Evolutionary conservation across 2,113 vertebrate species (phyloP), one percentile per base, ranked within the genome.

Genomic region (Ginglymostoma cirratum): DNA sequence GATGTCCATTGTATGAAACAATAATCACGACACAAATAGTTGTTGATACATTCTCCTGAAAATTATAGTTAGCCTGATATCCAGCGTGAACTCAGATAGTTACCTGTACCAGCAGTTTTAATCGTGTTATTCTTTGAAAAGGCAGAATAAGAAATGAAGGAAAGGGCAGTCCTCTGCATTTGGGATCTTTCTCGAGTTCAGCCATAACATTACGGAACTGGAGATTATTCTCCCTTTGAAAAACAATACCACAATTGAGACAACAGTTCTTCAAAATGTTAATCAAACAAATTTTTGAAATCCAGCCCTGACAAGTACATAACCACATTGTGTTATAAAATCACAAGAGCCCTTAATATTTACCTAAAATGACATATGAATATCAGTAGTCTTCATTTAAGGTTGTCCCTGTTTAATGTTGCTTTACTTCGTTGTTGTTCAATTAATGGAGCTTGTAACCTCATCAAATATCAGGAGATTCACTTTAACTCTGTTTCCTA

Each of bases 131-230:
- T 97, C 99, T 98, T 97, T 99, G 99, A 97, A 99, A 99, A 0
- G 99, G 99, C 96, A 99, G 98, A 96, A 99, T 99, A 96, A 99
- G 98, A 97, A 99, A 99, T 17, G 99, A 99, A 14, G 98, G 99
- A 96, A 99, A 99, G 19, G 99, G 98, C 70, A 99, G 97, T 78
- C 99, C 99, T 96, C 98, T 97, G 96, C 99, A 99, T 96, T 98
- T 97, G 42, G 99, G 97, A 96, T 99, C 98, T 27, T 98, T 98
- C 97, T 99, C 99, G 97, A 99, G 97, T 96, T 97, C 92, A 1
- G 98, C 96, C 96, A 99, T 98, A 96, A 98, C 96, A 65, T 99
- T 98, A 83, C 98, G 98, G 96, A 99, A 99, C 48, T 98, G 97
- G 66, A 98, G 96, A 96, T 99, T 99, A 96, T 98, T 99, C 97